Evolutionary conservation across 1,140 invertebrate genomes (phyloP).

Genomic region (Meloidogyne floridensis): DNA sequence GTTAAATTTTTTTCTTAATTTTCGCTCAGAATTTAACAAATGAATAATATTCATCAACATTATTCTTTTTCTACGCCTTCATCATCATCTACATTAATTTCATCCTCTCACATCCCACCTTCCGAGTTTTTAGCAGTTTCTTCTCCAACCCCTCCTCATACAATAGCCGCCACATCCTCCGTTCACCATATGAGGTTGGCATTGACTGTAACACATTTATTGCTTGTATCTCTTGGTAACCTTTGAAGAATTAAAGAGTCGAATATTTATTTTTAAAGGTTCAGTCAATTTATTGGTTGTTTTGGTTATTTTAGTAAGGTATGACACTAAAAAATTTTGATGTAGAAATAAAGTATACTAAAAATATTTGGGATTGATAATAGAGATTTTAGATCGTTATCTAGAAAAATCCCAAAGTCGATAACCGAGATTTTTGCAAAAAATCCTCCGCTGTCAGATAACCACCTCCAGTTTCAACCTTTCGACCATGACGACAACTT

Average conservation of each 20-base stretch:
- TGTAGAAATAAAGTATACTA: no score
- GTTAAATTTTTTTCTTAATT: neutral
- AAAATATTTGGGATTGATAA: no score
- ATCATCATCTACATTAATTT: neutral
- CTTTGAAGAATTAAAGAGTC: neutral
- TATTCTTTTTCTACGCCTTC: neutral
- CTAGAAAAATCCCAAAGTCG: no score
- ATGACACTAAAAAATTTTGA: no score
- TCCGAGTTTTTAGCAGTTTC: neutral
- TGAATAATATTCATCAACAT: neutral
- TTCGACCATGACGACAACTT: no score
- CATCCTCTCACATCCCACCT: neutral
- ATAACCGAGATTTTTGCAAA: no score
- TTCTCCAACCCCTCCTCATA: conserved; percentile 1
- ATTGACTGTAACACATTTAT: conserved; percentile 61
- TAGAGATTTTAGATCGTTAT: no score
- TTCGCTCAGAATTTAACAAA: neutral
- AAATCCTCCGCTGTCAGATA: no score
- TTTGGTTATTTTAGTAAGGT: conserved; percentile 50
- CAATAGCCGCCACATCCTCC: neutral
- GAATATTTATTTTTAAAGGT: conserved; percentile 15
- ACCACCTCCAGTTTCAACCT: no score
- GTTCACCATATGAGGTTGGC: conserved; percentile 50
- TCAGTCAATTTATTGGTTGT: conserved; percentile 59
- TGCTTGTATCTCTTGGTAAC: conserved; percentile 57